These are phyloP conservation scores for Athalia cordata DNA, from an alignment of 2,888 invertebrate genomes.

Conservation along the genomic window DNA sequence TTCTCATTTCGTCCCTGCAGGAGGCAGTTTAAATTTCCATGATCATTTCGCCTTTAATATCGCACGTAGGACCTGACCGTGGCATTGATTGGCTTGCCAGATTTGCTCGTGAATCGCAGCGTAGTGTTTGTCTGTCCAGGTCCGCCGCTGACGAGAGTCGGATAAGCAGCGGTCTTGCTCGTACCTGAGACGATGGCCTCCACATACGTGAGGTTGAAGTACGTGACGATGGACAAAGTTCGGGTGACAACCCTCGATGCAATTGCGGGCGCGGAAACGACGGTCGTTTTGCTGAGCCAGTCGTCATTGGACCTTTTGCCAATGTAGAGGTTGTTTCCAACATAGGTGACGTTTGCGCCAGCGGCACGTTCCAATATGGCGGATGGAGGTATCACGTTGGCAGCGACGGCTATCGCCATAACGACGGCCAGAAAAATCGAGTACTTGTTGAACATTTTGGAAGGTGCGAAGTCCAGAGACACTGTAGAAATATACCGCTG, in stretches of 20 bases:
- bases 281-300: slow-evolving; percentile 19
- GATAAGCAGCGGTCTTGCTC: slow-evolving; percentile 2
- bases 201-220: slow-evolving; percentile 27
- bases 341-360: slow-evolving; percentile 6
- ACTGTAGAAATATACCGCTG: no score
- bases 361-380: not conserved
- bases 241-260: not conserved
- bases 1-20: no score
- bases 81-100: slow-evolving; percentile 17
- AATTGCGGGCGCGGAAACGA: slow-evolving; percentile 3
- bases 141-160: slow-evolving; percentile 26
- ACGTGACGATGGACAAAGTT: not conserved
- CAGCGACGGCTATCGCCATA: slow-evolving; percentile 18
- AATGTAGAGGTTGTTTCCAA: slow-evolving; percentile 34
- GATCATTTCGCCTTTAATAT: not conserved
- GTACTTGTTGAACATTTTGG: slow-evolving; percentile 22
- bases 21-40: no score
- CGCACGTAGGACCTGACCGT: slow-evolving; percentile 9
- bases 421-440: slow-evolving; percentile 6
- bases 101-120: slow-evolving; percentile 25
- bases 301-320: slow-evolving; percentile 7
- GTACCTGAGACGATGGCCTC: not conserved
- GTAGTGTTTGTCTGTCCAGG: slow-evolving; percentile 28
- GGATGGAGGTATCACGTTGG: slow-evolving; percentile 18
- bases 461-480: not conserved